Evolutionary conservation across 2,797 vertebrate species (phyloP).

Genomic region (Trachurus trachurus): DNA sequence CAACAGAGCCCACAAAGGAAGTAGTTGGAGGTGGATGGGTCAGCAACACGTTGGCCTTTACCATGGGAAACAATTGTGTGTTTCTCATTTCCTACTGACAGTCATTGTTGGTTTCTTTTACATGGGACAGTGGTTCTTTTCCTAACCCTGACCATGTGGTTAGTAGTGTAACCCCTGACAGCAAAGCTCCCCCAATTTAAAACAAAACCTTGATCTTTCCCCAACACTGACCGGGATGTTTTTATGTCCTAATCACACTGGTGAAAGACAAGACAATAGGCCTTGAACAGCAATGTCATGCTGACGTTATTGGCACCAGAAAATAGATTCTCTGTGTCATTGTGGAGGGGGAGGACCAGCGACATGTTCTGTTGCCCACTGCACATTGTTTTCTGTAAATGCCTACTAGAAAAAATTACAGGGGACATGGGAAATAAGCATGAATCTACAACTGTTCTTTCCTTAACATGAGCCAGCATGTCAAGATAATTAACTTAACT

Average conservation of each 20-base stretch:
- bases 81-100: neutral
- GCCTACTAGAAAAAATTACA: too few species aligned
- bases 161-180: slow-evolving; percentile 24
- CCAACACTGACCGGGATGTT: neutral
- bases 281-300: neutral
- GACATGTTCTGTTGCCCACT: too few species aligned
- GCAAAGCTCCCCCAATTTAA: neutral
- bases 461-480: neutral
- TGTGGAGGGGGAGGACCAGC: neutral
- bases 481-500: neutral
- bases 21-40: neutral
- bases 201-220: neutral
- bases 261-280: neutral
- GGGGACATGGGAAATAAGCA: neutral
- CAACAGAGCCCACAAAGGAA: neutral
- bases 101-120: neutral
- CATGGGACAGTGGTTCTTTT: neutral
- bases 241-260: neutral
- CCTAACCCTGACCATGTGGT: slow-evolving; percentile 7
- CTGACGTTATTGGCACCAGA: neutral
- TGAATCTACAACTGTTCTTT: neutral
- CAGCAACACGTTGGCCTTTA: neutral
- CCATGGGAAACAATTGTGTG: neutral
- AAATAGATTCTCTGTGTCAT: neutral
- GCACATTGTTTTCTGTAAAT: too few species aligned